Conservation (phyloP, 2,888 invertebrate genomes). For the Drosophila formosana region DNA sequence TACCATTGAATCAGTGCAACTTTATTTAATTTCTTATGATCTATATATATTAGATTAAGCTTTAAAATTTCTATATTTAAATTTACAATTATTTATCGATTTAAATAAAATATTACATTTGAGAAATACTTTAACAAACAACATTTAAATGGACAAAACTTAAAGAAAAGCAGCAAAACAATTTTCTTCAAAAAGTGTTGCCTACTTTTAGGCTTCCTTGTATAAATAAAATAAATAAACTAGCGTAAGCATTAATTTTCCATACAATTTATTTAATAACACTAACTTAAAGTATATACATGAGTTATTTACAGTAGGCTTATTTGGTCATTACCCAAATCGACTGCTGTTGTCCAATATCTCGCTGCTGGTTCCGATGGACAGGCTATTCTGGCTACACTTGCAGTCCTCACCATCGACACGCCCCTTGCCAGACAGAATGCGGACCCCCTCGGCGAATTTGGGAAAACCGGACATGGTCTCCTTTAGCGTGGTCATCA, state of each 20-base stretch:
- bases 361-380: constrained; percentile 59
- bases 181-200: not conserved
- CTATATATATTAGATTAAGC: not conserved
- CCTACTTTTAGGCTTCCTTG: not conserved
- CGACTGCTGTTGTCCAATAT: constrained; percentile 60
- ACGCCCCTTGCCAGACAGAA: constrained; percentile 65
- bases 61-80: not conserved
- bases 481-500: constrained; percentile 83
- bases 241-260: not conserved
- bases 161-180: not conserved
- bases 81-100: not conserved
- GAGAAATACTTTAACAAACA: no score
- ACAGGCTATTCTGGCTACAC: constrained; percentile 57
- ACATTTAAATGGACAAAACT: not conserved
- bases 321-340: constrained; percentile 49
- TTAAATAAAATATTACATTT: no score
- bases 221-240: not conserved
- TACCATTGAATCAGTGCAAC: not conserved
- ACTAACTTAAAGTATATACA: constrained; percentile 38
- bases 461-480: constrained; percentile 83
- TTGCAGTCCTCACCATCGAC: constrained; percentile 75
- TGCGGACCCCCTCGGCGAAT: constrained; percentile 79
- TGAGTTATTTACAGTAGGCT: constrained; percentile 25
- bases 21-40: not conserved
- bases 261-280: not conserved